Conservation (phyloP, 1,140 invertebrate genomes). For the Aethina tumida region DNA sequence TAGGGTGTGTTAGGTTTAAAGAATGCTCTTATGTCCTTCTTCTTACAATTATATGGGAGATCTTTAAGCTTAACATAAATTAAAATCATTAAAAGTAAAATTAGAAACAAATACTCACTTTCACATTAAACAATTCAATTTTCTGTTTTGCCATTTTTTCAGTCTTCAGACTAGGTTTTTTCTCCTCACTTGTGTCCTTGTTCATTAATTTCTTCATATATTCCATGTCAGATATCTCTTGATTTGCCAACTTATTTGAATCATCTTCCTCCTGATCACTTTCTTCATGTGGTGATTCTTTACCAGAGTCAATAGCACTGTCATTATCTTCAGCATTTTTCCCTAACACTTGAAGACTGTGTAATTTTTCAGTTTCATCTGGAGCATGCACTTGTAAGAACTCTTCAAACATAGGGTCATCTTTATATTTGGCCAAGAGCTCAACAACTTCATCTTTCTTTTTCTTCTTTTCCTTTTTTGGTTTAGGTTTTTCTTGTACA, state of each 20-base stretch:
- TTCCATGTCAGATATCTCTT: conserved; percentile 60
- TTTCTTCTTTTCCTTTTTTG: conserved; percentile 36
- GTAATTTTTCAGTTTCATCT: conserved; percentile 40
- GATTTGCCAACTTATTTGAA: conserved; percentile 45
- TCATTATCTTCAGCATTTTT: conserved; percentile 29
- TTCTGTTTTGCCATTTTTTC: conserved; percentile 32
- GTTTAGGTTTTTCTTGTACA: conserved; percentile 18
- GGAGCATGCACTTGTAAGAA: conserved; percentile 71
- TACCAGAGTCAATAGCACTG: conserved; percentile 13
- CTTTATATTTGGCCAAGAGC: conserved; percentile 63
- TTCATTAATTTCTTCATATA: conserved; percentile 41
- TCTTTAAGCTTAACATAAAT: conserved; percentile 40
- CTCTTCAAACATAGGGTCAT: conserved; percentile 82
- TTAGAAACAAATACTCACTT: conserved; percentile 30
- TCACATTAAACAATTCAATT: conserved; percentile 48
- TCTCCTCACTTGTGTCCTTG: conserved; percentile 20
- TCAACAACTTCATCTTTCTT: conserved; percentile 42
- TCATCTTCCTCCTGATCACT: conserved; percentile 22
- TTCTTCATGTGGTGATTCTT: conserved; percentile 17
- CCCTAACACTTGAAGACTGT: conserved; percentile 28
- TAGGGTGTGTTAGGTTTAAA: conserved; percentile 69
- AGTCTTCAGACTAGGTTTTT: conserved; percentile 28
- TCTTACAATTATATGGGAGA: conserved; percentile 59
- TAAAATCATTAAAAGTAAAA: conserved; percentile 9
- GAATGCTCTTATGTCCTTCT: conserved; percentile 75